phyloP scores from a whole-genome alignment of 1,140 invertebrate species.

The Aphelinus certus region DNA sequence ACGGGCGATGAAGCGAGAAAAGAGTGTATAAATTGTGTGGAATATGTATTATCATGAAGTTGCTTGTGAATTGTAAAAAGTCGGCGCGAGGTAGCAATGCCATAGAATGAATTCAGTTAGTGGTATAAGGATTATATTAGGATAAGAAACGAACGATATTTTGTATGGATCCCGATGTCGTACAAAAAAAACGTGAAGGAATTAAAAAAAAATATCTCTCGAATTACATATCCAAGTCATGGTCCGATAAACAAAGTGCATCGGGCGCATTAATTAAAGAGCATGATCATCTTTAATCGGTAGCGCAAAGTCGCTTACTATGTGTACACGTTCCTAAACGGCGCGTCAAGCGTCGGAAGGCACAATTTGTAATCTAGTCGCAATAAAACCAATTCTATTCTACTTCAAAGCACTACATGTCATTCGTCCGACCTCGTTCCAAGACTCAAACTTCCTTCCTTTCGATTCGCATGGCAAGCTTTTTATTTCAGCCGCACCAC shows the following conservation, averaged over 20 bases:
- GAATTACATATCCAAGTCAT: conserved; percentile 56
- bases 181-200: conserved; percentile 53
- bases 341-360: conserved; percentile 57
- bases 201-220: conserved; percentile 50
- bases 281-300: too few species aligned
- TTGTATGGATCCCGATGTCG: conserved; percentile 63
- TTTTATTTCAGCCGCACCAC: too few species aligned
- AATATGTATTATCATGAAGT: neutral
- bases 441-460: neutral
- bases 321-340: conserved; percentile 63
- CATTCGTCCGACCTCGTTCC: neutral
- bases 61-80: conserved; percentile 24
- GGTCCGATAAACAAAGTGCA: conserved; percentile 47
- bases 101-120: conserved; percentile 54
- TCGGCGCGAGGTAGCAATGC: conserved; percentile 44
- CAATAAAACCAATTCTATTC: conserved; percentile 67
- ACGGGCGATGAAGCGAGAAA: neutral
- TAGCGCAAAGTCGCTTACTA: conserved; percentile 49
- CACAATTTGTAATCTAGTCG: conserved; percentile 67
- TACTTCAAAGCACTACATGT: conserved; percentile 40
- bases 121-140: conserved; percentile 49
- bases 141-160: conserved; percentile 61
- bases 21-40: neutral
- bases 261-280: conserved; percentile 29
- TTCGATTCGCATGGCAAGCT: too few species aligned